Conservation (phyloP, 2,888 invertebrate species). For the Trachelus troglodyta region DNA sequence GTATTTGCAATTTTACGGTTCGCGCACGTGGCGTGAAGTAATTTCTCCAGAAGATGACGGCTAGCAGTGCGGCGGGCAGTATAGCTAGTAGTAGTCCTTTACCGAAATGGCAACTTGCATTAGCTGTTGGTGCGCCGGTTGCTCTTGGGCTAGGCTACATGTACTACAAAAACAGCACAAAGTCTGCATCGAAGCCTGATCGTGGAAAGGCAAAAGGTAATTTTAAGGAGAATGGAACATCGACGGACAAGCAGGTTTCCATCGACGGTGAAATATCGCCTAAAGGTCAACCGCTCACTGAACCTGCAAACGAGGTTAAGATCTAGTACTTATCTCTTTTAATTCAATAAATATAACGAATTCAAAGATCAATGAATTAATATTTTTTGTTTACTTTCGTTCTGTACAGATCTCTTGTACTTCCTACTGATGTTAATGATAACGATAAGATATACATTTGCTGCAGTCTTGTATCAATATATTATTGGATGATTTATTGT, state of each 20-base stretch:
- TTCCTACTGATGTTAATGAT: no score
- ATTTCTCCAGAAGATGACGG: slow-evolving; percentile 41
- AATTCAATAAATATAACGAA: background rate
- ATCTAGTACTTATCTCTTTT: background rate
- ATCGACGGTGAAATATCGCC: slow-evolving; percentile 71
- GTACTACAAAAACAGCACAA: slow-evolving; percentile 73
- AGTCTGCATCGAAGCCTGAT: slow-evolving; percentile 39
- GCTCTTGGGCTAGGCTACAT: slow-evolving; percentile 86
- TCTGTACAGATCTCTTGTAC: background rate
- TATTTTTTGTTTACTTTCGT: background rate
- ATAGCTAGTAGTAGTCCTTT: slow-evolving; percentile 68
- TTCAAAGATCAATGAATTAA: background rate
- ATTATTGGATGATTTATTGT: background rate
- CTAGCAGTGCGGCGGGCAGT: slow-evolving; percentile 45
- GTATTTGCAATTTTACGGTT: background rate
- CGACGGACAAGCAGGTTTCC: slow-evolving; percentile 71
- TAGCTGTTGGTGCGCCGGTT: slow-evolving; percentile 85
- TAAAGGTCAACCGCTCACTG: slow-evolving; percentile 53
- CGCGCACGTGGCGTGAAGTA: background rate
- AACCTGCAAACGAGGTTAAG: slow-evolving; percentile 57
- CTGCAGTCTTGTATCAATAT: slow-evolving; percentile 3
- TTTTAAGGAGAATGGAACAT: slow-evolving; percentile 68
- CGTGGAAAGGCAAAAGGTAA: slow-evolving; percentile 42
- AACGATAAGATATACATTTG: slow-evolving; percentile 1
- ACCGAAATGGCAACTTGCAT: slow-evolving; percentile 89